Conservation (phyloP, 2,113 vertebrate genomes). For the Hipposideros armiger region DNA sequence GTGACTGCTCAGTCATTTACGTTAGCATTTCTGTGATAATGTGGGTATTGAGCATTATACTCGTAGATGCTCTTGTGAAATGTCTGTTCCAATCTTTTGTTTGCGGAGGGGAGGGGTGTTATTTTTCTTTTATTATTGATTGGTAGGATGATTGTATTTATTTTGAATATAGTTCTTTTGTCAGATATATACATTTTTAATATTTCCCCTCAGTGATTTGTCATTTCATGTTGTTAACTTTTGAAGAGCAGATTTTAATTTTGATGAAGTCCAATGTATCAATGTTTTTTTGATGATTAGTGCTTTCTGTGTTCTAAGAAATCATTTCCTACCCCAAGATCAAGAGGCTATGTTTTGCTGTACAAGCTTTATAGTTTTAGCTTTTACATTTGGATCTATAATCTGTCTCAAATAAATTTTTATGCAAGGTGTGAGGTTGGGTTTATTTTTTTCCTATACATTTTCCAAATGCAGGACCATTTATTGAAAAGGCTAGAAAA, state of each 20-base stretch:
- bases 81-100: background rate
- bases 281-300: background rate
- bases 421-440: background rate
- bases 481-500: background rate
- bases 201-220: background rate
- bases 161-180: background rate
- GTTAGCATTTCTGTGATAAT: background rate
- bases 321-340: background rate
- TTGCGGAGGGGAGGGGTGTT: background rate
- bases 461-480: background rate
- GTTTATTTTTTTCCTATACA: background rate
- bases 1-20: background rate
- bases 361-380: background rate
- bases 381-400: background rate
- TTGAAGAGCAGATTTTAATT: slow-evolving; percentile 4
- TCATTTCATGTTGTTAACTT: slow-evolving; percentile 18
- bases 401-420: background rate
- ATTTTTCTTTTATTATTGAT: background rate
- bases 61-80: background rate
- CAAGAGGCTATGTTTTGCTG: background rate
- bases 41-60: background rate
- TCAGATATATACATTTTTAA: background rate
- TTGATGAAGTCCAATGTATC: background rate
- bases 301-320: background rate
- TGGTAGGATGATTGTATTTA: background rate